phyloP scores from a whole-genome alignment of 2,888 invertebrate genomes.

The Melanotus villosus region DNA sequence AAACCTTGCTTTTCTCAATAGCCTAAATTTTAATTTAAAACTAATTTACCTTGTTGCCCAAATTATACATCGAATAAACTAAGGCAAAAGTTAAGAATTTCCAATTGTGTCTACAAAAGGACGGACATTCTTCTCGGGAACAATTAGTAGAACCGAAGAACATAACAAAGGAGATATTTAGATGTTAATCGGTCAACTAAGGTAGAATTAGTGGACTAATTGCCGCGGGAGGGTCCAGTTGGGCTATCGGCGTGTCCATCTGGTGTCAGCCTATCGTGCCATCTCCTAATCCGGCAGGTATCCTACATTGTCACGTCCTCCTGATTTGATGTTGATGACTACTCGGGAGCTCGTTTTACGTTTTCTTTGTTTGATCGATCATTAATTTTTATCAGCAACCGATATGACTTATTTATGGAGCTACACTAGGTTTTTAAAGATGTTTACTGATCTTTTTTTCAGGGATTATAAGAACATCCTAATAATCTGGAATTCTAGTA shows the following conservation, averaged over 20 bases:
- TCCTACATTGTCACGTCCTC: constrained; percentile 44
- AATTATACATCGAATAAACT: no score
- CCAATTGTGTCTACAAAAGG: no score
- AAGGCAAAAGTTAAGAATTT: no score
- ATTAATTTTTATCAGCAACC: constrained; percentile 15
- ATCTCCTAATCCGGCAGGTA: constrained; percentile 55
- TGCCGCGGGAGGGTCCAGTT: constrained; percentile 47
- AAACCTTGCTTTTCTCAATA: no score
- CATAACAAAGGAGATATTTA: constrained; percentile 42
- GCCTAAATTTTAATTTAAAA: no score
- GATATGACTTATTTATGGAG: no score
- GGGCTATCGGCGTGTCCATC: constrained; percentile 55
- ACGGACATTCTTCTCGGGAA: constrained; percentile 25
- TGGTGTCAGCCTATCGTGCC: constrained; percentile 53
- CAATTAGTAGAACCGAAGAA: constrained; percentile 32
- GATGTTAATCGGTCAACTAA: constrained; percentile 47
- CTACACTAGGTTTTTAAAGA: no score
- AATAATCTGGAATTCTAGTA: no score
- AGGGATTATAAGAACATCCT: no score
- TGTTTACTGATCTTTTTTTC: no score
- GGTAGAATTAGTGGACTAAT: constrained; percentile 49
- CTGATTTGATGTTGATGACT: constrained; percentile 39
- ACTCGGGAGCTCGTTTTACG: constrained; percentile 15
- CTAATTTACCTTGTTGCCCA: no score
- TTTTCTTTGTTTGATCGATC: constrained; percentile 9